phyloP scores from a whole-genome alignment of 2,888 invertebrate species.

The Eupeodes luniger region DNA sequence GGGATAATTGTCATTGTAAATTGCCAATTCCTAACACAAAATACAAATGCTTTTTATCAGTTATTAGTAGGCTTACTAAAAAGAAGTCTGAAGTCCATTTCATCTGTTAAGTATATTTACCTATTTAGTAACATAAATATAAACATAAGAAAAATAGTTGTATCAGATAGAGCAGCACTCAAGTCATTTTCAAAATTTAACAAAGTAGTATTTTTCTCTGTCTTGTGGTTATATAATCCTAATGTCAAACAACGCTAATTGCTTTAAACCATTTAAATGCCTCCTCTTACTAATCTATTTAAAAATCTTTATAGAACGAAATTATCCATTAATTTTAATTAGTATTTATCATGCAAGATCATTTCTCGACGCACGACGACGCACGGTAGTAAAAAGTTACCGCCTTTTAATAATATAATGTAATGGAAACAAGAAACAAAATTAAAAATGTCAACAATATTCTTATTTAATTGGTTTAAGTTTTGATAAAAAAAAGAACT shows the following conservation, averaged over 20 bases:
- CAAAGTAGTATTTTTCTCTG: background rate
- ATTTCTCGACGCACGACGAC: background rate
- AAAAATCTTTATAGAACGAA: constrained; percentile 27
- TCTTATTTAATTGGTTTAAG: constrained; percentile 21
- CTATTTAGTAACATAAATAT: background rate
- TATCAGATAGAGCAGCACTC: background rate
- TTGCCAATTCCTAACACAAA: too few species aligned
- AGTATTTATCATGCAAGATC: constrained; percentile 49
- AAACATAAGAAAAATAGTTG: background rate
- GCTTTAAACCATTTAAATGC: constrained; percentile 28
- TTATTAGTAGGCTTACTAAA: too few species aligned
- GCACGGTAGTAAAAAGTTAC: constrained; percentile 23
- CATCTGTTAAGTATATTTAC: too few species aligned
- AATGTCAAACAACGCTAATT: constrained; percentile 30
- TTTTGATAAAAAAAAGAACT: background rate
- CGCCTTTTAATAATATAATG: constrained; percentile 23
- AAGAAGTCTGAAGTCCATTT: too few species aligned
- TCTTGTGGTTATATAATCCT: background rate
- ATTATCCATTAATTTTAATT: constrained; percentile 51
- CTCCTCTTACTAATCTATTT: background rate
- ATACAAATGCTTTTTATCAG: too few species aligned
- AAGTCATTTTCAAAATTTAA: constrained; percentile 12
- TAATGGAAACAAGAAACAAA: background rate
- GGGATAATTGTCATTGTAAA: too few species aligned
- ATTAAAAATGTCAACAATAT: constrained; percentile 20